phyloP scores from a whole-genome alignment of 53 echinoderm and acorn worm genomes.

The Hippasteria phrygiana region DNA sequence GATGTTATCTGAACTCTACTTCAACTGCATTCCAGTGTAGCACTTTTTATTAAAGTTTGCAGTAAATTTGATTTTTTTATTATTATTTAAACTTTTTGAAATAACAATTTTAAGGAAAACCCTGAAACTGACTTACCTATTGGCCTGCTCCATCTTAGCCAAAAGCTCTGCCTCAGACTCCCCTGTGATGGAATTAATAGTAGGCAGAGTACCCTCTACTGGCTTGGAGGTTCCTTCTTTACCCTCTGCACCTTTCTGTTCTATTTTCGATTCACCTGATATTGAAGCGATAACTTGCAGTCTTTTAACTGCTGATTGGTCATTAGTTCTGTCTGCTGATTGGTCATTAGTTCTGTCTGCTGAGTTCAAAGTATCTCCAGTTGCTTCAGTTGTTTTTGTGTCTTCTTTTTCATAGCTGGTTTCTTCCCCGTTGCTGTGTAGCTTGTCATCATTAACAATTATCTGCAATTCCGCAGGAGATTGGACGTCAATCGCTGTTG shows the following conservation, averaged over 20 bases:
- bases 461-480: slow-evolving; percentile 14
- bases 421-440: not conserved
- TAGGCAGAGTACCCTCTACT: slow-evolving; percentile 28
- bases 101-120: no score
- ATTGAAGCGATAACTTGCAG: not conserved
- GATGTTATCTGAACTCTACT: no score
- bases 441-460: slow-evolving; percentile 1
- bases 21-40: no score
- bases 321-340: slow-evolving; percentile 15
- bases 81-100: no score
- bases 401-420: not conserved
- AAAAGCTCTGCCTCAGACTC: slow-evolving; percentile 81
- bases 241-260: slow-evolving; percentile 6
- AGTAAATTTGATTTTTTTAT: no score
- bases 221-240: slow-evolving; percentile 1
- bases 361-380: not conserved
- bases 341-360: not conserved
- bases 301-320: slow-evolving; percentile 18
- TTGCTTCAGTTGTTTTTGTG: not conserved
- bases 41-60: no score
- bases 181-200: slow-evolving; percentile 70
- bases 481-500: slow-evolving; percentile 38
- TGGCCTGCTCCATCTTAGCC: slow-evolving; percentile 81
- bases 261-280: not conserved
- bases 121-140: slow-evolving; percentile 62